Evolutionary conservation across 2,797 vertebrate species (phyloP).

Genomic region (Eupleurogrammus muticus): DNA sequence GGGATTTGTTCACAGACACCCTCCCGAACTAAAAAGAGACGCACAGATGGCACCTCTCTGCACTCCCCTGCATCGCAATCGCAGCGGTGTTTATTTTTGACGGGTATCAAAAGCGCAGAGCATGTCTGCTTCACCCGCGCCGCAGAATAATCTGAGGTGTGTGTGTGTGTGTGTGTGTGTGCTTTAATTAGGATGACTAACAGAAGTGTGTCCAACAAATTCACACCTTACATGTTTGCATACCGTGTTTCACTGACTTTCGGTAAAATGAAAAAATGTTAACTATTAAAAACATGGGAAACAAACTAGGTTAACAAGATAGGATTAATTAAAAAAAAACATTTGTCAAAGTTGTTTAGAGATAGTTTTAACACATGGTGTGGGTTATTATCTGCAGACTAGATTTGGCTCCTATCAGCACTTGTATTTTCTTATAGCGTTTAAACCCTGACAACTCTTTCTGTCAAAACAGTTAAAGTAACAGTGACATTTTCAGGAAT

Average conservation of each 20-base stretch:
- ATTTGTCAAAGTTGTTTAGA: neutral
- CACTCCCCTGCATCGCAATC: slow-evolving; percentile 32
- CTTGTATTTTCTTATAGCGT: neutral
- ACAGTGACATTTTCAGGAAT: neutral
- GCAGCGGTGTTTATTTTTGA: slow-evolving; percentile 49
- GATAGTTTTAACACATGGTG: neutral
- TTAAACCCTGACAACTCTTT: neutral
- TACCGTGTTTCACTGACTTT: neutral
- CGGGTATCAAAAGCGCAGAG: slow-evolving; percentile 36
- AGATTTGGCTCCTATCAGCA: slow-evolving; percentile 11
- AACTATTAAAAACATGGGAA: too few relatives aligned
- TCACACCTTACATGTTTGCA: neutral
- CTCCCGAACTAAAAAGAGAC: slow-evolving; percentile 54
- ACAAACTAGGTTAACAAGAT: neutral
- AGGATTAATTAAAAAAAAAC: neutral
- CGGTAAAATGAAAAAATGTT: too few relatives aligned
- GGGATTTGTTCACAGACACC: slow-evolving; percentile 65
- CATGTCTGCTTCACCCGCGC: slow-evolving; percentile 19
- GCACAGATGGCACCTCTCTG: slow-evolving; percentile 72
- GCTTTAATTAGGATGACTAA: slow-evolving; percentile 16
- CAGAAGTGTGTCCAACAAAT: neutral
- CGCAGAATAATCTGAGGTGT: slow-evolving; percentile 4
- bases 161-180: too few relatives aligned
- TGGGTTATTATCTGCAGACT: neutral
- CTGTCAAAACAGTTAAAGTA: neutral